Base-by-base conservation (phyloP, 2,797 vertebrate genomes). In the Gymnopithys bicolor region DNA sequence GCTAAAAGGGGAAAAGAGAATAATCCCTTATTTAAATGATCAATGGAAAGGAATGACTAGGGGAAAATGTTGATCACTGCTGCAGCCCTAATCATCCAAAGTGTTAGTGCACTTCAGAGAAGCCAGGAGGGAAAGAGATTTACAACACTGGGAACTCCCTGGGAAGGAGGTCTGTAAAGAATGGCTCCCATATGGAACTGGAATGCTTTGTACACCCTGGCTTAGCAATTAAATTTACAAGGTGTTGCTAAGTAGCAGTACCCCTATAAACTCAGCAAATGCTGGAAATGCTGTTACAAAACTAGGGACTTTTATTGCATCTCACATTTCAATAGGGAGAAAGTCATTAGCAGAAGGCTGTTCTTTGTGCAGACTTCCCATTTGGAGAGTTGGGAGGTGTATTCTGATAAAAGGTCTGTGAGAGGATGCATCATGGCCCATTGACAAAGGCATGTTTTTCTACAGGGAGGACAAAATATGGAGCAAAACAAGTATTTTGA, bases 11-110 rank as follows among this genome's bases (percentile, higher is more conserved):
- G 80, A 95, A 96, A 96, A 96, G 85, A 94, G 88, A 92, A 95
- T 97, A 97, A 97, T 96, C 91, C 84, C 91, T 94, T 92, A 95
- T 97, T 97, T 97, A 97, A 97, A 96, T 93, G 80, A 97, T 96
- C 96, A 95, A 93, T 96, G 84, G 56, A 91, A 94, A 41, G 60
- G 93, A 95, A 97, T 96, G 93, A 89, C 62, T 73, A 58, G 58
- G 75, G 84, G 86, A 82, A 97, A 83, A 84, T 25, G 75, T 89
- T 68, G 89, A 95, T 71, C 19, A 0, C 87, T 93, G 51, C 87
- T 90, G 74, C 51, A 51, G 43, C 59, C 71, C 53, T 80, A 64
- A 96, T 96, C 89, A 91, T 96, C 91, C 46, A 22, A 93, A 92
- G 93, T 95, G 87, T 96, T 94, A 95, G 84, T 94, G 84, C 91